Evolutionary conservation across 2,797 vertebrate genomes (phyloP).

Genomic region (Chaunax sp.): DNA sequence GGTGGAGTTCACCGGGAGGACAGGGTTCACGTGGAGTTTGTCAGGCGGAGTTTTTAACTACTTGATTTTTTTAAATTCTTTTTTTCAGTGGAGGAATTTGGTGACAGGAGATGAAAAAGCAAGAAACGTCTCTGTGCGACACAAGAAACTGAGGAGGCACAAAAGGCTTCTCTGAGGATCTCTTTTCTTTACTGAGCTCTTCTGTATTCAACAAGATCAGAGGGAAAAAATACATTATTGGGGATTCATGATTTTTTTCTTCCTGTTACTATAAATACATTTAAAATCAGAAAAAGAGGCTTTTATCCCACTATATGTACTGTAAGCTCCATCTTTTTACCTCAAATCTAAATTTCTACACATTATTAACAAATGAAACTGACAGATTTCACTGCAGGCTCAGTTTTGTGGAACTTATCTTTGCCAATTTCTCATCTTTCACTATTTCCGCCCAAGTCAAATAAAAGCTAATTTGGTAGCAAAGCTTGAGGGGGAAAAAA

Average conservation of each 20-base stretch:
- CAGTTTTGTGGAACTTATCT: background rate
- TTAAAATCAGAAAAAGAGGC: background rate
- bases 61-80: background rate
- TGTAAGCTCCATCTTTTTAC: background rate
- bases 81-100: slow-evolving; percentile 29
- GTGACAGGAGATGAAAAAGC: slow-evolving; percentile 36
- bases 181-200: slow-evolving; percentile 5
- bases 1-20: slow-evolving; percentile 51
- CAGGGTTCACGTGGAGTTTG: slow-evolving; percentile 63
- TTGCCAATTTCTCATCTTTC: background rate
- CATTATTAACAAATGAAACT: slow-evolving; percentile 9
- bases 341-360: slow-evolving; percentile 1
- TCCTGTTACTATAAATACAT: too few species aligned
- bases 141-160: slow-evolving; percentile 18
- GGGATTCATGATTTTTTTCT: background rate
- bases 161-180: slow-evolving; percentile 17
- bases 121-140: slow-evolving; percentile 16
- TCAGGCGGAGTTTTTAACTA: slow-evolving; percentile 13
- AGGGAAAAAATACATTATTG: background rate
- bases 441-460: background rate
- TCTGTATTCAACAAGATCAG: slow-evolving; percentile 19
- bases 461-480: background rate
- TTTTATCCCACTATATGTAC: background rate
- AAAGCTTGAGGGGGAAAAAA: background rate
- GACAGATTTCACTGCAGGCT: background rate